Evolutionary conservation across 2,113 vertebrate genomes (phyloP).

Genomic region (Rhinolophus sinicus): DNA sequence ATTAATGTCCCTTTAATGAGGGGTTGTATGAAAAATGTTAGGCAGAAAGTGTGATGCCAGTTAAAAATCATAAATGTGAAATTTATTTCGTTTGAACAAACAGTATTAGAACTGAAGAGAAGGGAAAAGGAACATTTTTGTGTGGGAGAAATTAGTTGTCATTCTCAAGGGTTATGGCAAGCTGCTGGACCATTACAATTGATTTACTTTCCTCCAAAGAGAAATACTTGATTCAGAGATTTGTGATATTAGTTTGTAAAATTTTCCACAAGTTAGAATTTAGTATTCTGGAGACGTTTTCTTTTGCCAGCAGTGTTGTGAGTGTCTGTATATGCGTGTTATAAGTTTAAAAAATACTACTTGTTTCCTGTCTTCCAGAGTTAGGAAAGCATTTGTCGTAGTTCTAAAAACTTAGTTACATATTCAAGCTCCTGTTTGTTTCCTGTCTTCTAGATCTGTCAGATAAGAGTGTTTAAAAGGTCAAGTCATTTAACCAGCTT

Average conservation of each 20-base stretch:
- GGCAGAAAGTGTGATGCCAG: conserved; percentile 69
- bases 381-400: not conserved
- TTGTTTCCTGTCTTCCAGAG: conserved; percentile 10
- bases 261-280: conserved; percentile 45
- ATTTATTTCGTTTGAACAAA: conserved; percentile 71
- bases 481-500: conserved; percentile 30
- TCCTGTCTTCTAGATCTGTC: conserved; percentile 33
- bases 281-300: conserved; percentile 12
- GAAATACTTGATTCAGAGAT: conserved; percentile 48
- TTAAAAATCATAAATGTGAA: conserved; percentile 75
- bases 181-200: not conserved
- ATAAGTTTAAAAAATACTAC: not conserved
- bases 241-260: conserved; percentile 18
- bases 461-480: conserved; percentile 51
- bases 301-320: conserved; percentile 10
- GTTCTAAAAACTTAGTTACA: conserved; percentile 45
- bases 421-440: conserved; percentile 32
- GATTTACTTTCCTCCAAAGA: conserved; percentile 53
- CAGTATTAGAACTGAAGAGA: conserved; percentile 57
- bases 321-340: conserved; percentile 22
- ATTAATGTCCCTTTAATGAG: conserved; percentile 81
- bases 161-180: not conserved
- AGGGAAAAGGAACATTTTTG: conserved; percentile 36
- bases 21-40: conserved; percentile 73
- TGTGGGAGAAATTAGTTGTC: not conserved